Evolutionary conservation across 1,140 invertebrate genomes (phyloP).

Genomic region (Hycleus phaleratus): DNA sequence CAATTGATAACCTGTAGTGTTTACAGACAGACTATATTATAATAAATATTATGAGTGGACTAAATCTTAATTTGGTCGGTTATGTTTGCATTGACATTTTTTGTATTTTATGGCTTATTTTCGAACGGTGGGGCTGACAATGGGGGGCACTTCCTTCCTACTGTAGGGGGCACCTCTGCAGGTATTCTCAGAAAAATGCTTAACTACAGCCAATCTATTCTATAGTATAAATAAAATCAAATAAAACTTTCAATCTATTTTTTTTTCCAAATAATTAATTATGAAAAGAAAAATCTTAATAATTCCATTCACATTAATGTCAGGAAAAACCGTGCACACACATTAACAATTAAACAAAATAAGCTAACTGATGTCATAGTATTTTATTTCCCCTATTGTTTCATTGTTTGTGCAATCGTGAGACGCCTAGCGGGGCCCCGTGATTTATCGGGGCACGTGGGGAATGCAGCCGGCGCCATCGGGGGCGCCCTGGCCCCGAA

Average conservation of each 20-base stretch:
- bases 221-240: background rate
- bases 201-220: constrained; percentile 1
- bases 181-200: constrained; percentile 27
- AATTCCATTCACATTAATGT: background rate
- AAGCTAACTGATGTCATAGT: constrained; percentile 40
- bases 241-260: background rate
- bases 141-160: constrained; percentile 33
- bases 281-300: constrained; percentile 7
- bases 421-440: constrained; percentile 38
- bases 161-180: constrained; percentile 23
- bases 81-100: constrained; percentile 33
- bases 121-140: constrained; percentile 16
- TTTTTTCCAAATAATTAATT: background rate
- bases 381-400: constrained; percentile 42
- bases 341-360: constrained; percentile 39
- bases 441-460: constrained; percentile 42
- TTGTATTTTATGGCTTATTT: constrained; percentile 36
- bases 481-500: constrained; percentile 32
- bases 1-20: constrained; percentile 34
- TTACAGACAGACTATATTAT: constrained; percentile 24
- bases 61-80: constrained; percentile 31
- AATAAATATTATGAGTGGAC: constrained; percentile 25
- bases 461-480: constrained; percentile 41
- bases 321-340: constrained; percentile 21
- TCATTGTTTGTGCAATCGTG: constrained; percentile 41